A percentile compares a stretch with the other conserved stretches of the same genome.
Conservation (phyloP, 2,113 vertebrate genomes). For the Ariopsis seemanni region DNA sequence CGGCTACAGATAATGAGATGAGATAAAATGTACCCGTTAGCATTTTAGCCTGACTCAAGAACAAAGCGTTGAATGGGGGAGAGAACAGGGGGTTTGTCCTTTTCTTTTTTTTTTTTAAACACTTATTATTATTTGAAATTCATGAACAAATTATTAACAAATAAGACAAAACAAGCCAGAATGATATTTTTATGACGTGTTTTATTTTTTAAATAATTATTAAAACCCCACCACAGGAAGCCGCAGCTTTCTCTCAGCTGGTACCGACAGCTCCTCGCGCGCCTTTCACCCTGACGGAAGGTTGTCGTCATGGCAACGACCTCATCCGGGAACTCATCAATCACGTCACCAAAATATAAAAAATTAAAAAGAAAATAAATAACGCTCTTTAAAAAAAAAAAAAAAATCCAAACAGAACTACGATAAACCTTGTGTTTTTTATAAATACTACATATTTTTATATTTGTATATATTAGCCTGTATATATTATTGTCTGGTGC, state of each 20-base stretch:
- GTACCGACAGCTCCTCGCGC: constrained; percentile 22
- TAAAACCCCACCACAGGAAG: background rate
- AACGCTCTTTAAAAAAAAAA: background rate
- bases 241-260: background rate
- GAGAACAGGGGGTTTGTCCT: background rate
- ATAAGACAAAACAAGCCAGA: background rate
- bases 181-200: background rate
- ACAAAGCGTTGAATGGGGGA: background rate
- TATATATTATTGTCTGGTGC: background rate
- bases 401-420: background rate
- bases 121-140: background rate
- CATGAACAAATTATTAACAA: background rate
- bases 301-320: constrained; percentile 77
- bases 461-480: accelerated
- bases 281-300: constrained; percentile 64
- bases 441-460: background rate
- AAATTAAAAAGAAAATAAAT: too few relatives aligned
- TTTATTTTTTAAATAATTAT: background rate
- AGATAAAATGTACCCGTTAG: background rate
- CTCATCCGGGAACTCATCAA: constrained; percentile 61
- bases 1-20: too few relatives aligned
- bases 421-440: background rate
- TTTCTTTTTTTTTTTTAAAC: background rate
- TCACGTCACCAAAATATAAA: background rate
- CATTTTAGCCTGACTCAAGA: background rate